Evolutionary conservation across 1,140 invertebrate genomes (phyloP).

Genomic region (Colletes gigas): DNA sequence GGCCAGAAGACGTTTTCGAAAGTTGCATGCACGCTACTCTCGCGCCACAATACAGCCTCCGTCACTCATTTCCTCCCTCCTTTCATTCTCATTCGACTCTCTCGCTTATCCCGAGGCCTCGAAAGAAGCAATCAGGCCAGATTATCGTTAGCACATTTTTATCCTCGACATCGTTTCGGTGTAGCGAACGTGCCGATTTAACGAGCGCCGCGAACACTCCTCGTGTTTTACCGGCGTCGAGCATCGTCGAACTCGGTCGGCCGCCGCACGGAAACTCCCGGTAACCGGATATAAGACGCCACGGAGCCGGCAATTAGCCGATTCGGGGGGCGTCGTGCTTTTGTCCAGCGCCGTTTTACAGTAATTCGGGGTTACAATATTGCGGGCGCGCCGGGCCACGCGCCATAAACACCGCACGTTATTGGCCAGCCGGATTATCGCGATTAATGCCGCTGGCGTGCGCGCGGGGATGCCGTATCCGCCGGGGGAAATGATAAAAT

Average conservation of each 20-base stretch:
- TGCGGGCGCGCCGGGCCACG: constrained; percentile 14
- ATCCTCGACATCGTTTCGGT: constrained; percentile 12
- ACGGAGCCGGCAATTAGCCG: constrained; percentile 28
- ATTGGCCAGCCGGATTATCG: constrained; percentile 45
- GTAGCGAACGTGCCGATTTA: constrained; percentile 38
- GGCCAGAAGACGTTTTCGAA: too few relatives aligned
- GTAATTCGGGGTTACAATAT: constrained; percentile 65
- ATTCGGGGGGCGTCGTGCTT: neutral
- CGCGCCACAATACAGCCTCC: too few relatives aligned
- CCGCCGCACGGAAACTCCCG: neutral
- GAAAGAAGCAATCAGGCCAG: constrained; percentile 3
- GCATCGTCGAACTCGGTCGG: neutral
- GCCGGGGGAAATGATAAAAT: constrained; percentile 34
- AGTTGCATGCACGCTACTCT: too few relatives aligned
- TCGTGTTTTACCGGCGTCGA: neutral
- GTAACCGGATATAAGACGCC: constrained; percentile 55
- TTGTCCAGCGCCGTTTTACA: constrained; percentile 45
- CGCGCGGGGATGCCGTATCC: constrained; percentile 24
- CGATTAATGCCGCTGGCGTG: constrained; percentile 30
- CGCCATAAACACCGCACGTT: constrained; percentile 51
- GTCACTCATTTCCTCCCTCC: neutral
- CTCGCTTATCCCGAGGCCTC: neutral
- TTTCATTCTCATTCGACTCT: neutral
- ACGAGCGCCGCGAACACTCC: constrained; percentile 18
- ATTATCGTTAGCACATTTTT: constrained; percentile 42